These are phyloP conservation scores for Zophobas atratus DNA, from an alignment of 1,140 invertebrate species.

Conservation along the genomic window DNA sequence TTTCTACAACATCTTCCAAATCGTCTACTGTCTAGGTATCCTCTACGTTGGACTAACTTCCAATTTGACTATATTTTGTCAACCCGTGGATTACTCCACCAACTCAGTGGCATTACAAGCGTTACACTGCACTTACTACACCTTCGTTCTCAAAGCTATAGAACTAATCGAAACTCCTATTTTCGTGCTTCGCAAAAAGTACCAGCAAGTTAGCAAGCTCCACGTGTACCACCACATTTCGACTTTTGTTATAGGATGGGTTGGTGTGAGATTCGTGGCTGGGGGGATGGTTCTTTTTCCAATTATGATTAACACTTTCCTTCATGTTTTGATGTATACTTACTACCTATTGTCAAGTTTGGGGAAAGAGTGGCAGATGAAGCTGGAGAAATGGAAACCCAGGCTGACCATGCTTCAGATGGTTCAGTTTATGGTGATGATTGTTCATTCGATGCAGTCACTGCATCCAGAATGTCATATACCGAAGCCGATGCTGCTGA, in stretches of 20 bases:
- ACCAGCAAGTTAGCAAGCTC: slow-evolving; percentile 65
- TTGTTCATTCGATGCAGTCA: slow-evolving; percentile 71
- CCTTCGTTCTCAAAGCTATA: too few relatives aligned
- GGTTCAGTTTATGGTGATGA: slow-evolving; percentile 76
- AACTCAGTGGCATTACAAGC: too few relatives aligned
- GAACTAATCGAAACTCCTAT: too few relatives aligned
- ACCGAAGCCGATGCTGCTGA: slow-evolving; percentile 68
- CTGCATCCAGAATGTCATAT: slow-evolving; percentile 73
- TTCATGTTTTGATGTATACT: slow-evolving; percentile 67
- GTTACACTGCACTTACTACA: too few relatives aligned
- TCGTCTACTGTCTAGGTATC: slow-evolving; percentile 69
- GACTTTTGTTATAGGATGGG: slow-evolving; percentile 79
- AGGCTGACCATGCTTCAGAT: slow-evolving; percentile 68
- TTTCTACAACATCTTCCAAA: slow-evolving; percentile 76
- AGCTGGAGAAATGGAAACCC: slow-evolving; percentile 65
- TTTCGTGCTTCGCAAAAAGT: too few relatives aligned
- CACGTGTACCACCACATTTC: slow-evolving; percentile 83
- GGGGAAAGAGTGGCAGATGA: slow-evolving; percentile 60
- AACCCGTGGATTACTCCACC: too few relatives aligned
- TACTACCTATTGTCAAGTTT: slow-evolving; percentile 64
- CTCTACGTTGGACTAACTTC: slow-evolving; percentile 64
- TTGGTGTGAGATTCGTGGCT: slow-evolving; percentile 77
- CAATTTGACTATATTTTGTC: slow-evolving; percentile 27
- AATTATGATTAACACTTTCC: slow-evolving; percentile 59
- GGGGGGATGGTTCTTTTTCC: slow-evolving; percentile 61